These are phyloP conservation scores for Okamejei kenojei DNA, from an alignment of 2,797 vertebrate genomes.

Conservation along the genomic window DNA sequence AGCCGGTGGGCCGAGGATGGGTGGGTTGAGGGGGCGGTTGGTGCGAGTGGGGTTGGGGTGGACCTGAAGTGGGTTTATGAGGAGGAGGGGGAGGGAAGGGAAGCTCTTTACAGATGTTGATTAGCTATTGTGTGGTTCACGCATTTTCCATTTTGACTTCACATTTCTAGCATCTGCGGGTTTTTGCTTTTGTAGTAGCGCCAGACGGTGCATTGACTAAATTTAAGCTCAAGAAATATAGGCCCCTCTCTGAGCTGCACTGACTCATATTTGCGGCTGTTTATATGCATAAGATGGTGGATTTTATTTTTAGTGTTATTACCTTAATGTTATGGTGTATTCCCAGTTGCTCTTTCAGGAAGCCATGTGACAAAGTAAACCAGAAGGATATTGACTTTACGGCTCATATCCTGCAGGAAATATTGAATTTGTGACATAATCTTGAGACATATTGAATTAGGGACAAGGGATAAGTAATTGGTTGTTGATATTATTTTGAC, in stretches of 20 bases:
- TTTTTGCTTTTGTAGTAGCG: not conserved
- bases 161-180: too few species aligned
- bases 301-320: not conserved
- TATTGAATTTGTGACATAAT: slow-evolving; percentile 34
- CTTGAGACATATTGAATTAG: not conserved
- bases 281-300: not conserved
- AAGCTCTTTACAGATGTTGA: too few species aligned
- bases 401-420: not conserved
- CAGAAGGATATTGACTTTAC: not conserved
- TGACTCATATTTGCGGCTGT: not conserved
- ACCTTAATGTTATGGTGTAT: not conserved
- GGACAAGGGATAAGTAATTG: not conserved
- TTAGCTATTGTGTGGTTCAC: too few species aligned
- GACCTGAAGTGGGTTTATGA: too few species aligned
- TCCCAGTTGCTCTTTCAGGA: slow-evolving; percentile 1
- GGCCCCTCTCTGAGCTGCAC: not conserved
- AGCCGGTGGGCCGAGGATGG: too few species aligned
- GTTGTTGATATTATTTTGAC: not conserved
- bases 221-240: not conserved
- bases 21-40: too few species aligned
- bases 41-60: too few species aligned
- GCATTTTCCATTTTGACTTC: too few species aligned
- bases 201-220: not conserved
- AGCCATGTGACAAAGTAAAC: not conserved
- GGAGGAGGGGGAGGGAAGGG: too few species aligned